Evolutionary conservation across 2,113 vertebrate species (phyloP).

Genomic region (Nettapus auritus): DNA sequence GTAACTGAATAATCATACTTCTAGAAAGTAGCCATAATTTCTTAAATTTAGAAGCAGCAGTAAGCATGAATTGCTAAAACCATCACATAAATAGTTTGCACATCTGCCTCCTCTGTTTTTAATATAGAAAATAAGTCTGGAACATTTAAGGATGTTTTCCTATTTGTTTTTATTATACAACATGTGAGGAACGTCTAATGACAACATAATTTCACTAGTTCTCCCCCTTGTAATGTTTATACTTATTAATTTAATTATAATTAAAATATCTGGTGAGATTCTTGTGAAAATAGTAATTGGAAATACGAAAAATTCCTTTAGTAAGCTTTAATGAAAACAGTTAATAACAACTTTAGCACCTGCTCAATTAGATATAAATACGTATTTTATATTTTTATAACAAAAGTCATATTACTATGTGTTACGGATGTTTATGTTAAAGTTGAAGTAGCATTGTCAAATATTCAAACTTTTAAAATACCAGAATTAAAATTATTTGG

Average conservation of each 20-base stretch:
- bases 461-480: background rate
- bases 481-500: background rate
- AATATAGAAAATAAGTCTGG: background rate
- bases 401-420: background rate
- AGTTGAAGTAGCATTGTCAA: background rate
- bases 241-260: background rate
- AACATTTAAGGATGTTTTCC: background rate
- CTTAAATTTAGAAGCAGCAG: background rate
- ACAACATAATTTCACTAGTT: background rate
- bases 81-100: background rate
- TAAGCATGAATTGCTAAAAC: background rate
- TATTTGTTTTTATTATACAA: background rate
- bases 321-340: background rate
- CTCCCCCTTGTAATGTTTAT: background rate
- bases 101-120: background rate
- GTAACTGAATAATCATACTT: background rate
- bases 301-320: background rate
- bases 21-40: background rate
- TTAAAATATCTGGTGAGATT: background rate
- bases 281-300: background rate
- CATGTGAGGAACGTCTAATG: background rate
- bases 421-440: background rate
- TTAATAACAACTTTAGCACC: background rate
- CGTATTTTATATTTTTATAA: background rate
- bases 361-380: background rate